Percentiles rank a stretch among this genome's conserved stretches.
These are phyloP conservation scores for Perithous albicinctus DNA, from an alignment of 2,888 invertebrate genomes.

Conservation along the genomic window DNA sequence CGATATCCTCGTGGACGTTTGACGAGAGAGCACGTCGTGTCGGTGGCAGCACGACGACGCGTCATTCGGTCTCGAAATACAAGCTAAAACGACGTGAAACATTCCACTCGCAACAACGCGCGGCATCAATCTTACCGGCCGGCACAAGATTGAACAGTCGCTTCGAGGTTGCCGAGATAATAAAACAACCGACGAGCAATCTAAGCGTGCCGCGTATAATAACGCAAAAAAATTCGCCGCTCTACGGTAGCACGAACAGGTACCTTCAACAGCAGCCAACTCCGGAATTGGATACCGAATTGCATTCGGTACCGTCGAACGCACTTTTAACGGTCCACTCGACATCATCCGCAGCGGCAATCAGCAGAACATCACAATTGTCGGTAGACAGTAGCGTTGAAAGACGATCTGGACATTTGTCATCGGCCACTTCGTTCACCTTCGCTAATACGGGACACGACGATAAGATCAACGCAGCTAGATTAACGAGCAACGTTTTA, in stretches of 20 bases:
- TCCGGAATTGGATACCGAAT: background rate
- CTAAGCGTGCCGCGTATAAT: conserved; percentile 82
- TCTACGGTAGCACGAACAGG: conserved; percentile 85
- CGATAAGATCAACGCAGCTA: conserved; percentile 1
- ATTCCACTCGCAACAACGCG: conserved; percentile 81
- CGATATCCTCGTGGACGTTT: conserved; percentile 73
- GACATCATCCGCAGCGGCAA: conserved; percentile 49
- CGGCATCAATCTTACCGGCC: conserved; percentile 54
- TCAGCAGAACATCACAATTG: conserved; percentile 56
- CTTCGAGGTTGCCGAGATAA: conserved; percentile 81
- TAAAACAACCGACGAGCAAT: conserved; percentile 79
- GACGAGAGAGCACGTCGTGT: conserved; percentile 53
- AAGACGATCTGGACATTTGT: conserved; percentile 32
- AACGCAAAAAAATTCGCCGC: conserved; percentile 79
- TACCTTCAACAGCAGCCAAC: conserved; percentile 81
- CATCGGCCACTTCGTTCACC: background rate
- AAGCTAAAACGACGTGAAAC: conserved; percentile 82
- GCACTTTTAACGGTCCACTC: conserved; percentile 49
- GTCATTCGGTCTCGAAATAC: conserved; percentile 37
- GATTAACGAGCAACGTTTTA: background rate
- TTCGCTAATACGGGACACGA: conserved; percentile 4
- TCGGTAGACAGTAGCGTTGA: conserved; percentile 35
- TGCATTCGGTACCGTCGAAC: conserved; percentile 6
- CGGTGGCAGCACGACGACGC: conserved; percentile 29
- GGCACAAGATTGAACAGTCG: conserved; percentile 75